Evolutionary conservation across 2,797 vertebrate species (phyloP), one percentile per base, ranked within the genome.

Genomic region (Semaprochilodus insignis): DNA sequence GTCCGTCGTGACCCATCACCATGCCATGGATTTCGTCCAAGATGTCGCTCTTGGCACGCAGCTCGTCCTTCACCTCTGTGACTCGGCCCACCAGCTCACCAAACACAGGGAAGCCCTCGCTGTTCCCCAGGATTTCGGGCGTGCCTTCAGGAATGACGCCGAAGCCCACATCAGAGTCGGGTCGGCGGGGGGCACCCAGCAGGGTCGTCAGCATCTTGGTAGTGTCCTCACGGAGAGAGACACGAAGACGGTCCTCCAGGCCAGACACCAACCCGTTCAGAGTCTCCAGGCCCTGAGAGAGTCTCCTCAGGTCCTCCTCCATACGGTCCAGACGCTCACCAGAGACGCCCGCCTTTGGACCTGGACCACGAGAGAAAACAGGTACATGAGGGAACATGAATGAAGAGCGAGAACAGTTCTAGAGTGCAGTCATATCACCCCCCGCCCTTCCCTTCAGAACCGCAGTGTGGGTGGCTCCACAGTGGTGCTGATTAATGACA

Each of bases 1-100:
- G 97, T 6, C 96, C 96, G 0, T 99, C 97, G 0, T 99, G 98
- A 80, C 96, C 96, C 4, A 99, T 91, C 17, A 99, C 97, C 96
- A 99, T 96, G 59, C 97, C 97, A 0, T 89, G 93, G 71, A 95
- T 94, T 88, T 99, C 94, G 0, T 98, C 96, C 81, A 99, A 87
- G 84, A 98, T 92, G 76, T 96, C 94, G 1, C 94, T 95, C 89
- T 99, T 99, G 88, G 91, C 95, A 83, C 89, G 94, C 73, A 99
- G 92, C 44, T 97, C 95, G 5, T 98, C 95, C 78, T 92, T 98
- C 88, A 99, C 97, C 89, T 99, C 97, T 0, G 96, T 96, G 88
- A 99, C 97, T 72, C 94, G 96, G 83, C 94, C 96, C 76, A 94
- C 91, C 85, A 99, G 94, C 84, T 99, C 97, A 0, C 95, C 96